Evolutionary conservation across 2,888 invertebrate species (phyloP).

Genomic region (Folsomia candida): DNA sequence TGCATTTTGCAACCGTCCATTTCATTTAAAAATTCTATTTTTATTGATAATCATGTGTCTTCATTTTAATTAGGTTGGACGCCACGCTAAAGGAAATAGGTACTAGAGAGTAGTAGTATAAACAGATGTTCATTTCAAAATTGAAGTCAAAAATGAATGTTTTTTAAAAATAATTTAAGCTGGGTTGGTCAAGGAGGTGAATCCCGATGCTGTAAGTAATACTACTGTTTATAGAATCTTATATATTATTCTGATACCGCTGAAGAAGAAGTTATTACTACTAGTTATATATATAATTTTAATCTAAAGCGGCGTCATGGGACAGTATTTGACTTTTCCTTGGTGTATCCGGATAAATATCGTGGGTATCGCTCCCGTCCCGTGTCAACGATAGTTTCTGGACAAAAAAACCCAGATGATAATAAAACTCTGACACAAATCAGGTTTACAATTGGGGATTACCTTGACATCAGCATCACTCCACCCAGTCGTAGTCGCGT

Average conservation of each 20-base stretch:
- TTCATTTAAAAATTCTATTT: background rate
- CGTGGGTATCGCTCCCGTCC: conserved; percentile 86
- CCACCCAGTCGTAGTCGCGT: conserved; percentile 53
- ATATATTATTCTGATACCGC: background rate
- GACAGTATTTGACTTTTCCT: conserved; percentile 93
- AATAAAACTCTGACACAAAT: conserved; percentile 77
- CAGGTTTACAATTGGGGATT: conserved; percentile 91
- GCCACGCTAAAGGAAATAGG: conserved; percentile 92
- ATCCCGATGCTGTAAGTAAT: conserved; percentile 74
- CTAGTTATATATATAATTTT: background rate
- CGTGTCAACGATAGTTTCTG: conserved; percentile 90
- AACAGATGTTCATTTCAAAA: too few relatives aligned
- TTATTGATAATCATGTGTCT: background rate
- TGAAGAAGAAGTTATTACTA: background rate
- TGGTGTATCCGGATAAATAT: conserved; percentile 77
- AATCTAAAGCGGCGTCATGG: conserved; percentile 71
- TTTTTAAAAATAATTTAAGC: too few relatives aligned
- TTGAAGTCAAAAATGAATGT: too few relatives aligned
- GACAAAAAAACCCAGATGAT: conserved; percentile 90
- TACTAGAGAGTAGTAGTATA: too few relatives aligned
- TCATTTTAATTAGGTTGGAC: conserved; percentile 64
- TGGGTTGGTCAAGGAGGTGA: conserved; percentile 95
- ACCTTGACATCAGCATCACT: conserved; percentile 88
- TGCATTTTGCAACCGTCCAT: too few relatives aligned
- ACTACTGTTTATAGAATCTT: background rate